Base-by-base conservation (phyloP, 2,888 invertebrate genomes). In the Oligia fasciuncula region DNA sequence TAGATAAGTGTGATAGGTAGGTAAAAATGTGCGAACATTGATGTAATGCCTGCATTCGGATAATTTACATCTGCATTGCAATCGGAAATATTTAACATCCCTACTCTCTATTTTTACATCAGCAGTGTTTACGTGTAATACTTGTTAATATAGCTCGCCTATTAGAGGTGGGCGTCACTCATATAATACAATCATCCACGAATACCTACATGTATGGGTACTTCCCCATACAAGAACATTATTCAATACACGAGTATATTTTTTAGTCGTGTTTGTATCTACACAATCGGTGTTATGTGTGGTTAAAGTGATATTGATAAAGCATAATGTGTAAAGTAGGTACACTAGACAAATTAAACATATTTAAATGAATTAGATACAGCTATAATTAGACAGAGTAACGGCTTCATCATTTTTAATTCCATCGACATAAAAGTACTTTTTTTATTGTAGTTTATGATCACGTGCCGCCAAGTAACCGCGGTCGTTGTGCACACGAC, bases 31-130 rank as follows among this genome's bases (percentile, higher is more conserved):
- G 35, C 11, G 8, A 63, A 60, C 35, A n/a, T 72, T 60, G 68
- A 72, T 69, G 75, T 78, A 77, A 79, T 81, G 75, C 74, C 74
- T 87, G 73, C 80, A 87, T 87, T 81, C 69, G 81, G 73, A 81
- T 79, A 77, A 70, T 80, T 82, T 76, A 76, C 71, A 79, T 80
- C 87, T 87, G 81, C 87, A 84, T 65, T 78, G 78, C 81, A 80
- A 88, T 85, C 83, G 72, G 68, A 79, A 81, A 81, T 87, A 84
- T 82, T 81, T 78, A 79, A 69, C 78, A 81, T 81, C 83, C 73
- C 72, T 87, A 81, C 81, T 88, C 84, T 85, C 87, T 90, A 89
- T 88, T 90, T 90, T 87, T 88, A 90, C 81, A 84, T 82, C 68
- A 81, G 77, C 75, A 65, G 78, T 84, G 88, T 84, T 84, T 85